Conservation (phyloP, 2,113 vertebrate species). For the Alectura lathami region DNA sequence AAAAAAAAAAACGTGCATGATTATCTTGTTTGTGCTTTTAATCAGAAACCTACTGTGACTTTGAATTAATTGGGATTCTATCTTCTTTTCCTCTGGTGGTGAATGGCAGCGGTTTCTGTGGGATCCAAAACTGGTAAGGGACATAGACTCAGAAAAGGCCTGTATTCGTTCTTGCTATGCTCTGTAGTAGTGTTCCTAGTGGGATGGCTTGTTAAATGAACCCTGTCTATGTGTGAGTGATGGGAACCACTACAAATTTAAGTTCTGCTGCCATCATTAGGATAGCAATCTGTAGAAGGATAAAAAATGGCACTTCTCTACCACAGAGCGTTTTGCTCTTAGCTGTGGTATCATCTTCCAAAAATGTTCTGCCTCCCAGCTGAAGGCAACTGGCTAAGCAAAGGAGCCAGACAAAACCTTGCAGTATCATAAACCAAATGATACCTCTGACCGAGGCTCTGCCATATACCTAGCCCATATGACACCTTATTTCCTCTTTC, state of each 20-base stretch:
- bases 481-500: rapidly evolving
- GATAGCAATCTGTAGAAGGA: neutral
- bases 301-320: neutral
- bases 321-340: neutral
- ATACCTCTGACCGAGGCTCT: neutral
- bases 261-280: neutral
- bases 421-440: neutral
- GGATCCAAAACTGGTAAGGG: neutral
- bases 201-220: neutral
- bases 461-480: neutral
- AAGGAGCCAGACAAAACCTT: neutral
- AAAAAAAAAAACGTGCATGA: neutral
- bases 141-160: neutral
- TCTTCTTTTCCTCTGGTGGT: neutral
- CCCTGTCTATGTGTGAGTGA: neutral
- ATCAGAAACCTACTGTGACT: neutral
- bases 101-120: neutral
- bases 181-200: neutral
- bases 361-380: neutral
- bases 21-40: neutral
- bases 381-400: neutral
- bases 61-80: neutral
- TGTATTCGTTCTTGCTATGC: neutral
- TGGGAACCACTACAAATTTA: neutral
- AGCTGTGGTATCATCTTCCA: neutral